Evolutionary conservation across 2,797 vertebrate species (phyloP), one percentile per base, ranked within the genome.

Genomic region (Cephalopachus bancanus): DNA sequence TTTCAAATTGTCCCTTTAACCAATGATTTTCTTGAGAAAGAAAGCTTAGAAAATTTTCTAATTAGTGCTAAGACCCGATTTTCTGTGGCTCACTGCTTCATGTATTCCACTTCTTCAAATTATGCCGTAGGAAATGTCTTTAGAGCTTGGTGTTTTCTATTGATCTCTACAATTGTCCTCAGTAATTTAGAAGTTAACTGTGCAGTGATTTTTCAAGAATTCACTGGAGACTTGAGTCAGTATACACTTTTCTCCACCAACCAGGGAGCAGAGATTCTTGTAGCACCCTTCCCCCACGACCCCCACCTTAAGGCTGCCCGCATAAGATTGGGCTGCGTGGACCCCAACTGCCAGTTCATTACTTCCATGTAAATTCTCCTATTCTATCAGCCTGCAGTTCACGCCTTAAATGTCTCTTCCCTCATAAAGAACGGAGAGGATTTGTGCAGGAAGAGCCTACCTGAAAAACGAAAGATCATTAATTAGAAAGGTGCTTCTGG

Each of bases 401-500:
- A 74, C 7, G 15, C 62, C 76, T 90, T 71, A 74, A 94, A 94
- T 84, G 87, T 55, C 62, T 94, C 67, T 92, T 91, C 28, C 14
- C 37, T 95, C 83, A 69, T 79, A 91, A 94, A 78, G 85, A 90
- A 65, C 81, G 26, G 90, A 97, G 92, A 89, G 84, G 78, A 96
- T 94, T 95, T 96, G 74, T 83, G 55, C 88, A 51, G 95, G 65
- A 1, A 49, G 81, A 91, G 19, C 83, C 95, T 97, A 96, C 94
- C 92, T 93, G 90, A 95, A 78, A 97, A 95, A 96, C 93, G 96
- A 87, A 95, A 98, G 91, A 96, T 96, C 96, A 96, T 97, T 97
- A 97, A 97, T 96, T 97, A 95, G 94, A 95, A 97, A 96, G 93
- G 93, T 94, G 95, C 94, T 97, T 80, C 95, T 96, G 96, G 96